These are phyloP conservation scores for Belonocnema kinseyi DNA, from an alignment of 1,140 invertebrate genomes.

Conservation along the genomic window DNA sequence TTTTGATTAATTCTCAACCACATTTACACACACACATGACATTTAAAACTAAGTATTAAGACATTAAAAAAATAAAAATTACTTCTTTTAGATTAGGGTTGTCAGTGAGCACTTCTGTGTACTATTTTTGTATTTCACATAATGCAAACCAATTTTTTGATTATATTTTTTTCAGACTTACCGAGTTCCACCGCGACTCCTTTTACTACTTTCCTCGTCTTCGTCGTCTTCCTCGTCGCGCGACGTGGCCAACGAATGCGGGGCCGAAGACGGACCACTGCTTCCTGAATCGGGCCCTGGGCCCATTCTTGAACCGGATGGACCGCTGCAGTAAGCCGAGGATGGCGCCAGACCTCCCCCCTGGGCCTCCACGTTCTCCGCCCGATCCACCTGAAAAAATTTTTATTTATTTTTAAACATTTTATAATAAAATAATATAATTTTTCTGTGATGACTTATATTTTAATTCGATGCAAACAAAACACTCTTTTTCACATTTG, in stretches of 20 bases:
- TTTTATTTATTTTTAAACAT: too few relatives aligned
- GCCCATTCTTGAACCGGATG: slow-evolving; percentile 71
- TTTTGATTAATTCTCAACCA: too few relatives aligned
- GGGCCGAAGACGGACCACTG: slow-evolving; percentile 71
- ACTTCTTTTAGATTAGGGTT: too few relatives aligned
- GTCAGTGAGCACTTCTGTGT: too few relatives aligned
- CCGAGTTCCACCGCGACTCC: slow-evolving; percentile 67
- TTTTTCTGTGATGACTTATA: too few relatives aligned
- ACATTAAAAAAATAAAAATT: too few relatives aligned
- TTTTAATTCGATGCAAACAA: too few relatives aligned
- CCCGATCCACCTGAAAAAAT: slow-evolving; percentile 69
- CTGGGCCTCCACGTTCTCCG: slow-evolving; percentile 72
- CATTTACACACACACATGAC: too few relatives aligned
- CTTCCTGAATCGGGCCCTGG: slow-evolving; percentile 72
- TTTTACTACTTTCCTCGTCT: slow-evolving; percentile 70
- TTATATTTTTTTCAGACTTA: slow-evolving; percentile 34
- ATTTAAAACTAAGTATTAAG: too few relatives aligned
- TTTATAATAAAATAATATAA: too few relatives aligned
- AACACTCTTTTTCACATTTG: too few relatives aligned
- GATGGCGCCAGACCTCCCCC: slow-evolving; percentile 66
- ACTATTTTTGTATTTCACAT: too few relatives aligned
- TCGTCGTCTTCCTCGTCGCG: slow-evolving; percentile 73
- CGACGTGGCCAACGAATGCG: slow-evolving; percentile 71
- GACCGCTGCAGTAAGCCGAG: slow-evolving; percentile 59
- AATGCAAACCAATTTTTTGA: not conserved